These are phyloP conservation scores for Dryas iulia DNA, from an alignment of 1,140 invertebrate genomes.

Conservation along the genomic window DNA sequence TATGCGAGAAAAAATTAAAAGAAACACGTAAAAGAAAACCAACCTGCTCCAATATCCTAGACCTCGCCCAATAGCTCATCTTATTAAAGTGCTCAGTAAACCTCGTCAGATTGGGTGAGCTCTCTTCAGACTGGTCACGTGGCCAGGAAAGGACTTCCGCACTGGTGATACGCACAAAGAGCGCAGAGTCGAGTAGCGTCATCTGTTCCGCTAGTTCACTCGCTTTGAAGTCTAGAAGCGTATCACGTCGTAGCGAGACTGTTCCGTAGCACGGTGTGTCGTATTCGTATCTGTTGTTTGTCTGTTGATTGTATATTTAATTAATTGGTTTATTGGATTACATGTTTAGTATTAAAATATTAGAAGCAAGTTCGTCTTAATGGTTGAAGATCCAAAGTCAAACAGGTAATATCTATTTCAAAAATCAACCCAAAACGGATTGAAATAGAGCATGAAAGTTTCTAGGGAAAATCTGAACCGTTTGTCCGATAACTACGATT, in stretches of 20 bases:
- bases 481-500: too few species aligned
- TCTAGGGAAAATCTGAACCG: too few species aligned
- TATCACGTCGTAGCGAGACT: constrained; percentile 82
- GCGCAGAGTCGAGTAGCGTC: constrained; percentile 96
- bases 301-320: constrained; percentile 39
- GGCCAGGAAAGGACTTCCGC: constrained; percentile 98
- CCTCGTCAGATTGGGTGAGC: constrained; percentile 96
- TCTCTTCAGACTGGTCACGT: constrained; percentile 97
- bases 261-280: constrained; percentile 61
- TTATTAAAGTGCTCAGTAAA: constrained; percentile 99
- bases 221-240: constrained; percentile 95
- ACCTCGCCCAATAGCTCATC: constrained; percentile 98
- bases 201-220: constrained; percentile 95
- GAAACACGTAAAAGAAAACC: constrained; percentile 12
- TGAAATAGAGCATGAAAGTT: too few species aligned
- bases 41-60: constrained; percentile 82
- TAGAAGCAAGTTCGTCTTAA: too few species aligned
- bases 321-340: not conserved
- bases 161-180: constrained; percentile 98
- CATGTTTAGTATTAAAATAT: too few species aligned
- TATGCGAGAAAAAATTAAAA: too few species aligned
- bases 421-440: too few species aligned
- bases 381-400: too few species aligned
- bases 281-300: constrained; percentile 67
- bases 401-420: too few species aligned